phyloP scores from a whole-genome alignment of 2,888 invertebrate species.

The Stenichneumon culpator region DNA sequence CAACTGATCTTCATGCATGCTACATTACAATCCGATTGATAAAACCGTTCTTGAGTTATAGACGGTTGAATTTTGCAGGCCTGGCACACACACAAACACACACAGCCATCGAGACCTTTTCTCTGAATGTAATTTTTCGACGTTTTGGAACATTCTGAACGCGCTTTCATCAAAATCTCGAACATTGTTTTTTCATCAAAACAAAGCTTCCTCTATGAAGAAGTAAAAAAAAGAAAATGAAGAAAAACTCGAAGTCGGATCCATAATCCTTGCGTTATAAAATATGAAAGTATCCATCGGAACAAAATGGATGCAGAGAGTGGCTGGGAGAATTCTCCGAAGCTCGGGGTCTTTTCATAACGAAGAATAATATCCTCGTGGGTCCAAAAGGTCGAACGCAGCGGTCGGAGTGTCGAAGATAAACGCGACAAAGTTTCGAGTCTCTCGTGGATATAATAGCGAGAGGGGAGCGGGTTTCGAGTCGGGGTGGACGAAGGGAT shows the following conservation, averaged over 20 bases:
- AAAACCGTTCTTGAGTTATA: no score
- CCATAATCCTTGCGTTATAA: neutral
- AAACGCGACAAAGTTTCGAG: constrained; percentile 58
- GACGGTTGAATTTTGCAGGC: no score
- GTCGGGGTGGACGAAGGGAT: neutral
- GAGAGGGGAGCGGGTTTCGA: neutral
- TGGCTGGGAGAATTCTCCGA: neutral
- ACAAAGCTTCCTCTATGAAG: no score
- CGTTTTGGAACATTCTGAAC: no score
- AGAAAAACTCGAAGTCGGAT: neutral
- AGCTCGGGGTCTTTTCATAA: constrained; percentile 32
- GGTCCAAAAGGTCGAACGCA: constrained; percentile 43
- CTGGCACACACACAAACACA: no score
- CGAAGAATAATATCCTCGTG: constrained; percentile 44
- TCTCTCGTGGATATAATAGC: constrained; percentile 15
- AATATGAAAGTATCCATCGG: neutral
- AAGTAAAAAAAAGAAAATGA: neutral
- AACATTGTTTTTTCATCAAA: no score
- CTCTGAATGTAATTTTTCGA: no score
- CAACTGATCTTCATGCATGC: no score
- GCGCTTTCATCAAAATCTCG: no score
- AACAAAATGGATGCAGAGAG: neutral
- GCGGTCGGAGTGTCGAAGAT: constrained; percentile 57
- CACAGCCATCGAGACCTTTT: no score
- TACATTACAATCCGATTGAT: no score